These are phyloP conservation scores for Atopsyche davidsoni DNA, from an alignment of 1,140 invertebrate species.

Conservation along the genomic window DNA sequence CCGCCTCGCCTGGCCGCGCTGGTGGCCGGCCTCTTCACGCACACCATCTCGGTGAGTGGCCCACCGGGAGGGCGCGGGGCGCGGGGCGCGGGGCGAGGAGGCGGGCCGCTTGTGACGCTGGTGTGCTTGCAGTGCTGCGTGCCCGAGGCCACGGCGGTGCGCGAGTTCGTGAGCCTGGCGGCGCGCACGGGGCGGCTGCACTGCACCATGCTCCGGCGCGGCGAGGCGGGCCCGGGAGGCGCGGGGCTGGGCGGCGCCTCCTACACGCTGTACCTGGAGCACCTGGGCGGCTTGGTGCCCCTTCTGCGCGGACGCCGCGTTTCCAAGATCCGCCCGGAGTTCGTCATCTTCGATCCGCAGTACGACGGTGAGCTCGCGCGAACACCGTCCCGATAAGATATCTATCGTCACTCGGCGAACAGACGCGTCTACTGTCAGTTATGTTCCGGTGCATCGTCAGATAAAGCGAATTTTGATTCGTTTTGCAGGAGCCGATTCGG, in stretches of 20 bases:
- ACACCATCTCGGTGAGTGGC: constrained; percentile 81
- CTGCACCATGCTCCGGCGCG: constrained; percentile 94
- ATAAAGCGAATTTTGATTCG: too few relatives aligned
- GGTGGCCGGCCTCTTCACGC: constrained; percentile 84
- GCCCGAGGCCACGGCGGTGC: constrained; percentile 77
- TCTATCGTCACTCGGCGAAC: too few relatives aligned
- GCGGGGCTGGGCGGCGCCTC: constrained; percentile 61
- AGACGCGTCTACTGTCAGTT: too few relatives aligned
- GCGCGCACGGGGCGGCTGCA: constrained; percentile 77
- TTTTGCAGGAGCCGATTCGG: constrained; percentile 26
- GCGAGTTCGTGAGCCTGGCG: constrained; percentile 89
- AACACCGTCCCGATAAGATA: too few relatives aligned
- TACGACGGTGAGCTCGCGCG: constrained; percentile 55
- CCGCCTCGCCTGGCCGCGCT: constrained; percentile 78
- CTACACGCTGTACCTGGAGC: constrained; percentile 95
- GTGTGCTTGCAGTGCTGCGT: constrained; percentile 93
- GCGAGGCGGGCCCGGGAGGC: constrained; percentile 64
- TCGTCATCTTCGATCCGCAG: constrained; percentile 96
- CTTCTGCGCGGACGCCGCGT: constrained; percentile 91
- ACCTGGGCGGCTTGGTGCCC: constrained; percentile 92
- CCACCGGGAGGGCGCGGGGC: constrained; percentile 80
- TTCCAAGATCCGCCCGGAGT: constrained; percentile 95
- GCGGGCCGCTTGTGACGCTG: too few relatives aligned
- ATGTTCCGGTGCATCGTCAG: too few relatives aligned
- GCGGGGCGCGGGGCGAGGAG: too few relatives aligned